Conservation (phyloP, 1,140 invertebrate species). For the Drosophila sechellia region DNA sequence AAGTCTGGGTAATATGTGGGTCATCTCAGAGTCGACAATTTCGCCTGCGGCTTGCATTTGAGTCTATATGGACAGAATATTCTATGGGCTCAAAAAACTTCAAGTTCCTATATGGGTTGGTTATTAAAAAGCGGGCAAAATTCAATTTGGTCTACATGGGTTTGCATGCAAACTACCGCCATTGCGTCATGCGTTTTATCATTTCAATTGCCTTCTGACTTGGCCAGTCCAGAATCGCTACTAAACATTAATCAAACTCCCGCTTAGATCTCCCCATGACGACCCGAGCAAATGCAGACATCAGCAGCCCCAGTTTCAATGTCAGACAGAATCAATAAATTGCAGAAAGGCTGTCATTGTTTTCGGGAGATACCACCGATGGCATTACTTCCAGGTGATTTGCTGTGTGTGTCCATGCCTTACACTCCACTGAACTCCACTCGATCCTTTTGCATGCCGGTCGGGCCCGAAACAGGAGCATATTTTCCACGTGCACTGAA, state of each 20-base stretch:
- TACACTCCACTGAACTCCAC: slow-evolving; percentile 59
- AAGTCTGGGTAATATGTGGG: slow-evolving; percentile 60
- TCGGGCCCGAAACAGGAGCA: slow-evolving; percentile 28
- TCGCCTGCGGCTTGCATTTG: slow-evolving; percentile 2
- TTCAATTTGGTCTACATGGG: neutral
- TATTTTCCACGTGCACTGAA: slow-evolving; percentile 52
- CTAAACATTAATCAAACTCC: slow-evolving; percentile 12
- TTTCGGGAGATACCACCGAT: slow-evolving; percentile 37
- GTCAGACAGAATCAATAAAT: slow-evolving; percentile 80
- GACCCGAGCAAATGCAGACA: slow-evolving; percentile 40
- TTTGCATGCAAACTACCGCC: too few species aligned
- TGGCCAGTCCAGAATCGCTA: neutral
- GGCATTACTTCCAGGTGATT: slow-evolving; percentile 82
- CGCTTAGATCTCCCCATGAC: neutral
- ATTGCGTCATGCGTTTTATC: too few species aligned
- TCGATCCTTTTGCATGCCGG: slow-evolving; percentile 36
- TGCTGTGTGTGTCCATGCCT: slow-evolving; percentile 72
- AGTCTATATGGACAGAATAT: neutral
- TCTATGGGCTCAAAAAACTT: neutral
- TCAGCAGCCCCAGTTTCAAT: slow-evolving; percentile 63
- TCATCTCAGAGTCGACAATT: slow-evolving; percentile 35
- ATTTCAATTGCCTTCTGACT: neutral
- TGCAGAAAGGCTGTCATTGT: slow-evolving; percentile 53
- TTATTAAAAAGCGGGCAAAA: neutral
- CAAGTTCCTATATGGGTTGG: neutral